These are phyloP conservation scores for Anthopleura sola DNA, from an alignment of 64 coral and sea anemone species.

Conservation along the genomic window DNA sequence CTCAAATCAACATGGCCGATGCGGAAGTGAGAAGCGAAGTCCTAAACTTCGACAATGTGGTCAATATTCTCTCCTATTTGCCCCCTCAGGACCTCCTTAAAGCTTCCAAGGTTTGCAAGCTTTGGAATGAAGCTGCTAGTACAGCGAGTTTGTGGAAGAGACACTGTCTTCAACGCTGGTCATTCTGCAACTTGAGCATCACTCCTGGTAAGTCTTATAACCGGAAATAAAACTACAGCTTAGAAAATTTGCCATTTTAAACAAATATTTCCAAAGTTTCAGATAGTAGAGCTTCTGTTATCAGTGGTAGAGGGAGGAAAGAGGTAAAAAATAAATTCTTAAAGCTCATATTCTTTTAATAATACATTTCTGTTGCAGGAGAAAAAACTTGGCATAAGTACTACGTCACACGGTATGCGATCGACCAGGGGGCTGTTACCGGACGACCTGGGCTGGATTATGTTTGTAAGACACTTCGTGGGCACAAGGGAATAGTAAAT, in stretches of 20 bases:
- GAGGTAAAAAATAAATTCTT: too few relatives aligned
- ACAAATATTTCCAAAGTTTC: too few relatives aligned
- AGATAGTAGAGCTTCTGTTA: too few relatives aligned
- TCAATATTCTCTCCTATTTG: slow-evolving; percentile 67
- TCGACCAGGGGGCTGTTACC: slow-evolving; percentile 58
- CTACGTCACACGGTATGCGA: slow-evolving; percentile 50
- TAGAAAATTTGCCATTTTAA: background rate
- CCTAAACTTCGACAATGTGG: slow-evolving; percentile 71
- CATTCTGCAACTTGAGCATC: slow-evolving; percentile 73
- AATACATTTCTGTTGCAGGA: slow-evolving; percentile 31
- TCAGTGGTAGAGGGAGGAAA: too few relatives aligned
- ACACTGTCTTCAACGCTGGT: slow-evolving; percentile 79
- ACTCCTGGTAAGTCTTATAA: slow-evolving; percentile 48
- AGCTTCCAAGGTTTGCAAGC: slow-evolving; percentile 71
- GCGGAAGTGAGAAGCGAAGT: background rate
- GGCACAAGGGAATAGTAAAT: slow-evolving; percentile 59
- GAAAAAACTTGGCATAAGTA: slow-evolving; percentile 80
- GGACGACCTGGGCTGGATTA: slow-evolving; percentile 77
- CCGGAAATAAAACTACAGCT: background rate
- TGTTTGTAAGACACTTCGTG: slow-evolving; percentile 72
- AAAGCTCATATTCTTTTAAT: too few relatives aligned
- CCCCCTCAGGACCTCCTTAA: slow-evolving; percentile 46
- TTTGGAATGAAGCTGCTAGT: slow-evolving; percentile 69
- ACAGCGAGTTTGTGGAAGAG: slow-evolving; percentile 77
- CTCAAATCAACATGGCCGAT: slow-evolving; percentile 26